Conservation (phyloP, 2,888 invertebrate genomes). For the Microctonus brassicae region DNA sequence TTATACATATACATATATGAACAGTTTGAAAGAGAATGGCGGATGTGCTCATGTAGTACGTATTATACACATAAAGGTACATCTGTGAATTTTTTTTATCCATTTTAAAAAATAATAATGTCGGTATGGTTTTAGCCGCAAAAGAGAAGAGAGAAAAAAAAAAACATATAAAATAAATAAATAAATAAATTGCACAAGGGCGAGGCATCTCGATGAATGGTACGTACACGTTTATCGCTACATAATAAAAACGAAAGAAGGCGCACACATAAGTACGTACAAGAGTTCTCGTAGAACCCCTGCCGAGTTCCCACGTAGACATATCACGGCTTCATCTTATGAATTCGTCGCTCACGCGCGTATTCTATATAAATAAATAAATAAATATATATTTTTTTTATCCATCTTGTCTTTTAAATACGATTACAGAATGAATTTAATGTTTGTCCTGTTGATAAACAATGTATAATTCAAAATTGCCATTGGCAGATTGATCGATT, state of each 20-base stretch:
- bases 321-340: conserved; percentile 56
- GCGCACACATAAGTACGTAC: conserved; percentile 44
- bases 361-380: conserved; percentile 21
- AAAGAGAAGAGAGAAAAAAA: neutral
- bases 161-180: neutral
- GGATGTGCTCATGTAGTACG: conserved; percentile 16
- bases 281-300: conserved; percentile 60
- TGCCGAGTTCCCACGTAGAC: conserved; percentile 65
- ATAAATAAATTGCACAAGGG: conserved; percentile 21
- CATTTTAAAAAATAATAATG: neutral
- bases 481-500: conserved; percentile 63
- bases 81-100: neutral
- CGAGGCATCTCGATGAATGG: conserved; percentile 28
- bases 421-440: conserved; percentile 52
- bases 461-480: conserved; percentile 52
- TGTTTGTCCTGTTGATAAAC: conserved; percentile 53
- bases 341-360: conserved; percentile 23
- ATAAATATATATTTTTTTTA: too few species aligned
- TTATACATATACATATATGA: conserved; percentile 2
- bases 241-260: conserved; percentile 18
- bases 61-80: conserved; percentile 1
- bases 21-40: conserved; percentile 17
- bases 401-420: neutral
- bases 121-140: neutral
- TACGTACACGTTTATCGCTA: conserved; percentile 31